A percentile compares a stretch with the other conserved stretches of the same genome.
Evolutionary conservation across 2,888 invertebrate genomes (phyloP).

Genomic region (Apeira syringaria): DNA sequence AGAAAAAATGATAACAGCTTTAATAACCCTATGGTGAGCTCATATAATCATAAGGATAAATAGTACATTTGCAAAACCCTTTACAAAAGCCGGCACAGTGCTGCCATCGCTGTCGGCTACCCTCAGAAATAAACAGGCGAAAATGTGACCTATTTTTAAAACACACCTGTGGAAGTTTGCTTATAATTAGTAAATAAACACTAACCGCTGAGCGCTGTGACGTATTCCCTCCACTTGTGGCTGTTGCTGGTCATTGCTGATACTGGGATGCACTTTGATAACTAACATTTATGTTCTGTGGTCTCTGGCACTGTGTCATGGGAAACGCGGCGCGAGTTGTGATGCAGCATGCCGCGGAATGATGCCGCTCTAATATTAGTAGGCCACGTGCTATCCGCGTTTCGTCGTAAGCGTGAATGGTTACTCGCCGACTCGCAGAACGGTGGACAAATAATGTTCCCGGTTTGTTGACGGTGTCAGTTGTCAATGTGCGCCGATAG

Average conservation of each 20-base stretch:
- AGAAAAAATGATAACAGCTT: too few species aligned
- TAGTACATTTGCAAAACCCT: too few species aligned
- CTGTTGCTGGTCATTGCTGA: conserved; percentile 64
- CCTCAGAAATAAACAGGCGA: not conserved
- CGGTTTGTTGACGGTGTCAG: conserved; percentile 71
- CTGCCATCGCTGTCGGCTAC: not conserved
- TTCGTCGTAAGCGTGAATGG: conserved; percentile 70
- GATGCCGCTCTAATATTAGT: conserved; percentile 66
- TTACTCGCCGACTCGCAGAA: conserved; percentile 46
- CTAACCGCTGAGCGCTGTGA: conserved; percentile 77
- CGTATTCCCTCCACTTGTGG: conserved; percentile 78
- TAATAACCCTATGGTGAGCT: too few species aligned
- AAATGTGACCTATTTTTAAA: not conserved
- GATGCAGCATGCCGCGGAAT: conserved; percentile 34
- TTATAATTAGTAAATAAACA: conserved; percentile 44
- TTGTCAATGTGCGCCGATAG: conserved; percentile 54
- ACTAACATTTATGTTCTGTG: conserved; percentile 72
- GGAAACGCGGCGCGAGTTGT: conserved; percentile 34
- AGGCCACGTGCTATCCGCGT: conserved; percentile 70
- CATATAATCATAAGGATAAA: too few species aligned
- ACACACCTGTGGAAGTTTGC: conserved; percentile 10
- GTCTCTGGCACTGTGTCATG: conserved; percentile 47
- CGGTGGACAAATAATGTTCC: conserved; percentile 32
- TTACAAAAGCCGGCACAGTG: conserved; percentile 7
- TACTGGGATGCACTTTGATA: conserved; percentile 54